Evolutionary conservation across 1,140 invertebrate genomes (phyloP), one percentile per base, ranked within the genome.

Genomic region (Nixonia krombeini): DNA sequence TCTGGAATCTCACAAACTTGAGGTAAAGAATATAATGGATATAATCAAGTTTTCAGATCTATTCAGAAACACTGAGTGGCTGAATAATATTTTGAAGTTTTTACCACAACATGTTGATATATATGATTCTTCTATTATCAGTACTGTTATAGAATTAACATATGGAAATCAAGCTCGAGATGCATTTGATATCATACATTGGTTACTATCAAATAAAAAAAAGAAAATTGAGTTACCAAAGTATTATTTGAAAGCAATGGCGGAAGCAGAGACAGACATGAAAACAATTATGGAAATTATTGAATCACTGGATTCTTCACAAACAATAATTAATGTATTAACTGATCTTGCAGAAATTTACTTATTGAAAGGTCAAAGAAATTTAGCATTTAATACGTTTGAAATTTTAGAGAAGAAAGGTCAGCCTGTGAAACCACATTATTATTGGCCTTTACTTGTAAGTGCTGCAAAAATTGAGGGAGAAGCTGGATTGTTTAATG

Each of bases 361-460:
- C 0, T 55, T 87, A 2, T 76, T 81, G 15, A 53, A 66, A 4
- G 78, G 73, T 4, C 84, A 85, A 44, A 50, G 70, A 1, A 76
- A 84, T 0, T 23, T 87, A 9, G 84, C 87, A 0, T 42, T 87
- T 15, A 73, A 80, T 28, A 25, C 88, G 51, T 81, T 89, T 25
- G 78, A 81, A 4, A 66, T 76, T 8, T 86, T 89, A 84, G 84
- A 85, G 52, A 73, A 83, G 33, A 58, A 85, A 8, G 79, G 80
- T 0, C 59, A 86, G 15, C 75, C 82, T 0, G 9, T 90, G 3
- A 72, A 87, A 12, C 70, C 85, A 0, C 88, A 90, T 71, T 89
- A 87, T 74, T 90, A 89, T 72, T 89, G 89, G 88, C 88, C 88
- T 9, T 52, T 86, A 15, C 15, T 85, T 16, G 1, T 78, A 4